phyloP scores from a whole-genome alignment of 2,113 vertebrate species.

The Hirundichthys speculiger region DNA sequence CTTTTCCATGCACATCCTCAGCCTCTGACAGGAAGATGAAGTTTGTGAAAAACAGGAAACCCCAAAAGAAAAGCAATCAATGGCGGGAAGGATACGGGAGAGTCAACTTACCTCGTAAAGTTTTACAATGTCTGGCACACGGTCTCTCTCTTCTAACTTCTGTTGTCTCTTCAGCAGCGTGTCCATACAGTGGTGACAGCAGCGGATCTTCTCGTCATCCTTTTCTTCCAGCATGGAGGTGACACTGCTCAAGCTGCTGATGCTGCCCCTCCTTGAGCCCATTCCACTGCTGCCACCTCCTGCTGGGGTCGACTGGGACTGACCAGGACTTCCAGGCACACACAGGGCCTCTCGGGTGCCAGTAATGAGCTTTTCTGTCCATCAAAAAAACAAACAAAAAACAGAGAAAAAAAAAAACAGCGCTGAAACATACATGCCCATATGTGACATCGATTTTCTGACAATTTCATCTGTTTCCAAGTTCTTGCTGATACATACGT shows the following conservation, averaged over 20 bases:
- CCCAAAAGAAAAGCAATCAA: slow-evolving; percentile 15
- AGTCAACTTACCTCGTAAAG: slow-evolving; percentile 89
- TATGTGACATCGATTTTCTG: background rate
- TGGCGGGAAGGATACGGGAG: slow-evolving; percentile 32
- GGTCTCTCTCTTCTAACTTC: slow-evolving; percentile 92
- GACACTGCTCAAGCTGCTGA: slow-evolving; percentile 91
- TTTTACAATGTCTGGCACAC: slow-evolving; percentile 87
- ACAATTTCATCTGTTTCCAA: background rate
- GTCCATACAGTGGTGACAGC: slow-evolving; percentile 93
- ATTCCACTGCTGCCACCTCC: slow-evolving; percentile 74
- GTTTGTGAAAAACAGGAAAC: slow-evolving; percentile 45
- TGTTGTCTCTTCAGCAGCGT: slow-evolving; percentile 89
- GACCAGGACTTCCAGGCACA: slow-evolving; percentile 83
- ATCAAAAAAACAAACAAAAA: background rate
- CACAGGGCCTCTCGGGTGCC: slow-evolving; percentile 88
- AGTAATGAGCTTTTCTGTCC: slow-evolving; percentile 91
- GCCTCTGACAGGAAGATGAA: slow-evolving; percentile 84
- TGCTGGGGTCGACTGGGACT: slow-evolving; percentile 67
- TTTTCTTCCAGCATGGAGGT: slow-evolving; percentile 94
- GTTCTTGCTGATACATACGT: slow-evolving; percentile 78
- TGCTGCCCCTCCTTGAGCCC: slow-evolving; percentile 89
- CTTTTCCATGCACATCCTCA: slow-evolving; percentile 92
- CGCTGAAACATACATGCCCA: background rate
- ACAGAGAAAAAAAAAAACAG: background rate
- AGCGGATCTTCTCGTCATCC: slow-evolving; percentile 94